Evolutionary conservation across 1,140 invertebrate species (phyloP).

Genomic region (Hylyphantes graminicola): DNA sequence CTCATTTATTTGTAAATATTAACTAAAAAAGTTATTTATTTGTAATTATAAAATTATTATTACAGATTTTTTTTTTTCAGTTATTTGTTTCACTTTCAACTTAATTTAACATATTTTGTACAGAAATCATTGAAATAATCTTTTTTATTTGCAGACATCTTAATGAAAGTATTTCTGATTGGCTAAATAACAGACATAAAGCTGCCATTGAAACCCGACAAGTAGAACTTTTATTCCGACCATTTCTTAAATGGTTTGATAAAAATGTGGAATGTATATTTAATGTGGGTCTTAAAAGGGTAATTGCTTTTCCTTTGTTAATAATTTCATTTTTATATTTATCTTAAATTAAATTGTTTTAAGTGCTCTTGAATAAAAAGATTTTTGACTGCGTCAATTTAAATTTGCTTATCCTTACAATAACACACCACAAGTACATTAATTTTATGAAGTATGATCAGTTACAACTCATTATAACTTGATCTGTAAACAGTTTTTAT

Average conservation of each 20-base stretch:
- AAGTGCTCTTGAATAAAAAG: not conserved
- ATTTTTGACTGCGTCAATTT: not conserved
- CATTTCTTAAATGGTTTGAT: conserved; percentile 59
- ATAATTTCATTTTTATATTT: not conserved
- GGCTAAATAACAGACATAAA: conserved; percentile 32
- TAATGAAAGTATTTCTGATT: conserved; percentile 36
- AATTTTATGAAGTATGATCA: not conserved
- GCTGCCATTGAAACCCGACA: not conserved
- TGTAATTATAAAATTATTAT: too few relatives aligned
- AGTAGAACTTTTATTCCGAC: conserved; percentile 38
- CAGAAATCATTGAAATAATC: not conserved
- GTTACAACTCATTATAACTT: not conserved
- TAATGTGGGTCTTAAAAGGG: conserved; percentile 40
- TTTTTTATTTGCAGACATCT: conserved; percentile 20
- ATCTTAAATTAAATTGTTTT: not conserved
- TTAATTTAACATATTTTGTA: not conserved
- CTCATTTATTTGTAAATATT: too few relatives aligned
- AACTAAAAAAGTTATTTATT: too few relatives aligned
- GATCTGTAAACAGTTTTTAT: not conserved
- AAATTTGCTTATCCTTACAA: not conserved
- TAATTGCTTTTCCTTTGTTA: not conserved
- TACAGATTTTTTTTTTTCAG: not conserved
- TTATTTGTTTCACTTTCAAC: not conserved
- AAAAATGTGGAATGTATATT: conserved; percentile 52
- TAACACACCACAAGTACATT: not conserved